A percentile compares a stretch with the other conserved stretches of the same genome.
These are phyloP conservation scores for Enteromius fasciolatus DNA, from an alignment of 2,797 vertebrate species.

Conservation along the genomic window DNA sequence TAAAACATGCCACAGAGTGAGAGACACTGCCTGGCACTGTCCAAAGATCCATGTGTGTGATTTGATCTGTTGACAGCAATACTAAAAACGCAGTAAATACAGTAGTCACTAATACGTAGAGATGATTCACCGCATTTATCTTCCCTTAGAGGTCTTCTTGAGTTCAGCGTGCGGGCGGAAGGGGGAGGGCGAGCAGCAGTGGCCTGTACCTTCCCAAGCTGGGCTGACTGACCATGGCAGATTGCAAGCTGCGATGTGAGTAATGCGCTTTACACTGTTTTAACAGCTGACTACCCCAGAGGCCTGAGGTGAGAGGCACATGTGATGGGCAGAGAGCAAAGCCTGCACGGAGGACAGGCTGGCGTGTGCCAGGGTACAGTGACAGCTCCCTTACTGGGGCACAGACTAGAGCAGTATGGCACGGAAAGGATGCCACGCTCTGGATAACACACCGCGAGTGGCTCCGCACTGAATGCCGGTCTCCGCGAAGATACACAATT, in stretches of 20 bases:
- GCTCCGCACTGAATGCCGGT: conserved; percentile 46
- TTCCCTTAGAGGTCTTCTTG: conserved; percentile 44
- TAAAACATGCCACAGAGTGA: neutral
- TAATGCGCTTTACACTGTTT: conserved; percentile 80
- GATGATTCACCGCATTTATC: conserved; percentile 42
- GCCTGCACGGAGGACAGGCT: conserved; percentile 59
- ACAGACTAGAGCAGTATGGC: conserved; percentile 55
- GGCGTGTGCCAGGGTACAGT: conserved; percentile 61
- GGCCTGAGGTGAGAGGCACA: conserved; percentile 74
- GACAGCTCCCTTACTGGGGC: conserved; percentile 63
- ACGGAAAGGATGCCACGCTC: conserved; percentile 59
- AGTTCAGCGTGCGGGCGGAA: conserved; percentile 30
- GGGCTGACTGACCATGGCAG: conserved; percentile 77
- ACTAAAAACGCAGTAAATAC: neutral
- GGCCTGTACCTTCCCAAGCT: conserved; percentile 65
- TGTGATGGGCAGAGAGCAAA: conserved; percentile 60
- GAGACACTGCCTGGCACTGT: neutral
- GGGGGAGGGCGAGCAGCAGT: conserved; percentile 54
- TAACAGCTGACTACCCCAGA: conserved; percentile 82
- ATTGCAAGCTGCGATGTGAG: conserved; percentile 83
- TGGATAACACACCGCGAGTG: conserved; percentile 57
- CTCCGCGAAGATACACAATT: conserved; percentile 38
- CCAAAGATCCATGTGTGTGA: neutral
- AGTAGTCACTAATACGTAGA: conserved; percentile 34
- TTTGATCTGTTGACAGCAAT: neutral